Conservation (phyloP, 2,888 invertebrate species). For the Ischnura elegans region DNA sequence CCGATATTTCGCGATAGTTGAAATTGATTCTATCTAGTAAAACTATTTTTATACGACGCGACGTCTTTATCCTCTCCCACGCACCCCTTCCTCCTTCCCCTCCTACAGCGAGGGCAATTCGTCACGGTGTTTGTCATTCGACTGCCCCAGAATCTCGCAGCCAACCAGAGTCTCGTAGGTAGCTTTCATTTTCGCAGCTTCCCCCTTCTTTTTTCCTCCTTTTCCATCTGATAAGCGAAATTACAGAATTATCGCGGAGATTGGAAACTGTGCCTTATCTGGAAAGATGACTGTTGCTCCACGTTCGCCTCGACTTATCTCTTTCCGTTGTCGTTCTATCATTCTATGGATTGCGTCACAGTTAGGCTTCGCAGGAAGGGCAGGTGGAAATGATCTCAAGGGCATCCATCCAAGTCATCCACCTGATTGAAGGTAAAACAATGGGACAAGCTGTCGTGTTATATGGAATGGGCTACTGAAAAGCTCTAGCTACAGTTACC, state of each 20-base stretch:
- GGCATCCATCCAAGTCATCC: background rate
- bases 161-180: conserved; percentile 14
- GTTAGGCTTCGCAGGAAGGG: background rate
- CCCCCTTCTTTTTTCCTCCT: background rate
- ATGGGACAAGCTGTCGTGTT: no score
- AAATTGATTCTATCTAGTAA: conserved; percentile 8
- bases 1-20: background rate
- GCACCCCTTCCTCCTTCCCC: background rate
- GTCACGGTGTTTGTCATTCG: background rate
- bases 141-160: background rate
- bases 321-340: conserved; percentile 16
- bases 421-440: no score
- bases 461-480: no score
- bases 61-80: background rate
- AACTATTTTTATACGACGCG: no score
- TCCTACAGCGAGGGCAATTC: background rate
- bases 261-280: background rate
- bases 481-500: no score
- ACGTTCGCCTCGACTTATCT: background rate
- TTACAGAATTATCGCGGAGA: conserved; percentile 66
- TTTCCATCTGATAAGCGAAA: conserved; percentile 46
- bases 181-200: conserved; percentile 1
- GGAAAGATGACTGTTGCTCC: conserved; percentile 33
- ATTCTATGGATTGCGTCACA: background rate
- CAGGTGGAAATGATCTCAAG: background rate